Conservation (phyloP, 2,888 invertebrate genomes). For the Carpatolechia fugitivella region DNA sequence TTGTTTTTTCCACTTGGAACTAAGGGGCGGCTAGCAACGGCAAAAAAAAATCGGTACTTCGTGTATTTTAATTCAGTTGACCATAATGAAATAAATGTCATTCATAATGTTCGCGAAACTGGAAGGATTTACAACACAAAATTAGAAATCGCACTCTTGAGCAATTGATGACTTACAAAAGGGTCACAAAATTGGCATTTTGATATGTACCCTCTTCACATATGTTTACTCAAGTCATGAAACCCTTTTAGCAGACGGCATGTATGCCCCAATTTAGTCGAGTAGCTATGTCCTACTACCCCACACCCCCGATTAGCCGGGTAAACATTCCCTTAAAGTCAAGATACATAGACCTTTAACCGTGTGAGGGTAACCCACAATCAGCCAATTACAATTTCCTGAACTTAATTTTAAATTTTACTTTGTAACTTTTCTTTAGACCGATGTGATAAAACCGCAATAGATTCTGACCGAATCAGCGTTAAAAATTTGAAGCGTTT, state of each 20-base stretch:
- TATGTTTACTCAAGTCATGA: constrained; percentile 2
- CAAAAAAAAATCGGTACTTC: no score
- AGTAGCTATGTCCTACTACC: background rate
- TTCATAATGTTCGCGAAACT: no score
- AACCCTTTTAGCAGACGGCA: constrained; percentile 1
- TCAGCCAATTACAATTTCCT: constrained; percentile 1
- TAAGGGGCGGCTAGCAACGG: no score
- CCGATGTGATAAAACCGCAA: no score
- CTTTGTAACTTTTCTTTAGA: no score
- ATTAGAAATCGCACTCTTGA: background rate
- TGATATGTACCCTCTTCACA: background rate
- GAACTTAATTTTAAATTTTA: background rate
- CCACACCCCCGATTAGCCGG: background rate
- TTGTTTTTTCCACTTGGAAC: no score
- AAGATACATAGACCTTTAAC: background rate
- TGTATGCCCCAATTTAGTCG: constrained; percentile 2
- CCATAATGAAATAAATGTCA: no score
- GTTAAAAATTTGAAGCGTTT: no score
- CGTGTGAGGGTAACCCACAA: background rate
- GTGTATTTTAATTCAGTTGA: no score
- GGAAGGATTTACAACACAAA: background rate
- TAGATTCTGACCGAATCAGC: no score
- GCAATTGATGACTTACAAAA: background rate
- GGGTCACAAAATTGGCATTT: background rate
- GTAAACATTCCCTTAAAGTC: constrained; percentile 4